These are phyloP conservation scores for Vanacampus margaritifer DNA, from an alignment of 2,113 vertebrate species.

Conservation along the genomic window DNA sequence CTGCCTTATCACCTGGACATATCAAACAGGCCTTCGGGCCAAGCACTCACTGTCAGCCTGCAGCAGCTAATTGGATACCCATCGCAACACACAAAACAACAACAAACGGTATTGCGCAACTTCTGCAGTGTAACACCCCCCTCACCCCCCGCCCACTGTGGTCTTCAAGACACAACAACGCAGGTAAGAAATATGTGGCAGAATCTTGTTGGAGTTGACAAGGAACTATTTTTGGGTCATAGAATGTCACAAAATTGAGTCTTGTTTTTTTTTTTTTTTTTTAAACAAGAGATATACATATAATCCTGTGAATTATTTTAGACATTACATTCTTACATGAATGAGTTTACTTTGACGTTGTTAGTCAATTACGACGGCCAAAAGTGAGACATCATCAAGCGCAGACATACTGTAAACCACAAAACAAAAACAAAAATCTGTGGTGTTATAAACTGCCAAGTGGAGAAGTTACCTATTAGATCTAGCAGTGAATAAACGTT, in stretches of 20 bases:
- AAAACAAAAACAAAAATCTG: background rate
- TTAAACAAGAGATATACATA: slow-evolving; percentile 21
- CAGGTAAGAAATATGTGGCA: background rate
- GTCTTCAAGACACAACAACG: background rate
- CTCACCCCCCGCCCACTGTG: slow-evolving; percentile 4
- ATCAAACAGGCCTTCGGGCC: slow-evolving; percentile 50
- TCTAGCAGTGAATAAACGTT: background rate
- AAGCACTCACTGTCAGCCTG: slow-evolving; percentile 38
- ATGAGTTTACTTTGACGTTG: background rate
- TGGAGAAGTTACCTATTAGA: background rate
- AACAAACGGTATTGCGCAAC: slow-evolving; percentile 48
- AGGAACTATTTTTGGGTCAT: slow-evolving; percentile 25
- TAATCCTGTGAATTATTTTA: background rate
- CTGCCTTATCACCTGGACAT: slow-evolving; percentile 50
- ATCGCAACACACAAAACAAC: slow-evolving; percentile 45
- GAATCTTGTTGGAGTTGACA: slow-evolving; percentile 3
- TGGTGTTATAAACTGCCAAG: too few relatives aligned
- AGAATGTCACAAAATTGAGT: slow-evolving; percentile 55
- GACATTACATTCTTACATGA: background rate
- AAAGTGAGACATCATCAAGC: background rate
- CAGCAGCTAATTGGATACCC: slow-evolving; percentile 49
- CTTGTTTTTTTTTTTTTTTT: slow-evolving; percentile 52
- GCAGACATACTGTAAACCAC: background rate
- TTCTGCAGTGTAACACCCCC: slow-evolving; percentile 19
- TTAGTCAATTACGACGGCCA: background rate